Evolutionary conservation across 2,888 invertebrate genomes (phyloP), one percentile per base, ranked within the genome.

Genomic region (Dryobota labecula): DNA sequence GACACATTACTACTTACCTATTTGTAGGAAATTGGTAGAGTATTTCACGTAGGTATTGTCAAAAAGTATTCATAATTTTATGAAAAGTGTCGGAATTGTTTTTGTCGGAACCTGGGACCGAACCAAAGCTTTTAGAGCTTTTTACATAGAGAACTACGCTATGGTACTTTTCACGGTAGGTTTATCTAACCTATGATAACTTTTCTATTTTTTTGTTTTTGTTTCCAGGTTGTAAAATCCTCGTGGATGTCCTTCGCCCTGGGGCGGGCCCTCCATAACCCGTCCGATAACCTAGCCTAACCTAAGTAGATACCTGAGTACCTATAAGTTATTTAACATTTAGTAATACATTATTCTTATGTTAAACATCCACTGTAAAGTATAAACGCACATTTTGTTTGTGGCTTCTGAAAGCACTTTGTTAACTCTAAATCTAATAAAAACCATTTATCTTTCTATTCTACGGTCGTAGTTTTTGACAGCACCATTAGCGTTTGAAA

Each of bases 381-480:
- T n/a, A n/a, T n/a, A n/a, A 54, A 49, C 15, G 0, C 18, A 47
- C 4, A n/a, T 33, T 47, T 47, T 30, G 9, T 30, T 11, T 47
- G 41, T 30, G 13, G 33, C 20, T 43, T 71, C 60, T 60, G 3
- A 41, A 53, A 71, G 41, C 27, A 60, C 20, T 60, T 49, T 20
- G 27, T 36, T 49, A 49, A 30, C 8, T 56, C 24, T 6, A 62
- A 78, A 78, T 57, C 43, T 45, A 78, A 73, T 61, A 78, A 78
- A 78, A 49, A 33, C 61, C 58, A 41, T 78, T 58, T 41, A 18
- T 43, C 8, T 73, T 78, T 56, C 11, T 61, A 43, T 57, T 75
- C 49, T 15, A 38, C 30, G 9, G 18, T 45, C 27, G 56, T 27
- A 30, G 43, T 45, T 61, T 38, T 18, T 67, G 68, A 76, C 76